Evolutionary conservation across 2,888 invertebrate genomes (phyloP).

Genomic region (Rhyacophila evoluta): DNA sequence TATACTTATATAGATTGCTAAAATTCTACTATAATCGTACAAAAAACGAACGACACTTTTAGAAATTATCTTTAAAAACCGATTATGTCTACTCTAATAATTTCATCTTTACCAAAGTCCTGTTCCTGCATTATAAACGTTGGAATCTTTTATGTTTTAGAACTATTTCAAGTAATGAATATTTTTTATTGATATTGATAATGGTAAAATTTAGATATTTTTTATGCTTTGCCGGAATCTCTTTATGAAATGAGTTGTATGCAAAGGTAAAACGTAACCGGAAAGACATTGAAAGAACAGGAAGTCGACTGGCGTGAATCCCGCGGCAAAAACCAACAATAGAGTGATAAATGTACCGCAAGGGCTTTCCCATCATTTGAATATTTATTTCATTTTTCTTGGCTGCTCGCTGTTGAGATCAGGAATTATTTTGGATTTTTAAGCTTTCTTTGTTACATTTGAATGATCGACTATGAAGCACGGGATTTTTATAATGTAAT

Average conservation of each 20-base stretch:
- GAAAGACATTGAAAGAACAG: conserved; percentile 46
- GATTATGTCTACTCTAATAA: too few relatives aligned
- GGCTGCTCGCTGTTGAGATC: conserved; percentile 41
- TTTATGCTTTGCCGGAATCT: too few relatives aligned
- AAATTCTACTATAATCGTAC: too few relatives aligned
- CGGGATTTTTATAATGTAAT: conserved; percentile 45
- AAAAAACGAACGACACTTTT: too few relatives aligned
- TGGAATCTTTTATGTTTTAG: too few relatives aligned
- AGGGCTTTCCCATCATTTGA: conserved; percentile 43
- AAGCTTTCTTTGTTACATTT: conserved; percentile 43
- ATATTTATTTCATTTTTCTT: conserved; percentile 54
- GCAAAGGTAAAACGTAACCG: conserved; percentile 15
- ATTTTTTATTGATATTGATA: too few relatives aligned
- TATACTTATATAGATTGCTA: too few relatives aligned
- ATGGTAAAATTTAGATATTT: too few relatives aligned
- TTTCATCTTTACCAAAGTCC: too few relatives aligned
- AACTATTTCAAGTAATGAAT: too few relatives aligned
- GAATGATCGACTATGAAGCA: conserved; percentile 35
- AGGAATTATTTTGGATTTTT: conserved; percentile 51
- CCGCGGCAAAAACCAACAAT: conserved; percentile 40
- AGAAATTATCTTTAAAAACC: too few relatives aligned
- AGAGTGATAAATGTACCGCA: conserved; percentile 46
- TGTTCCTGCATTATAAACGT: too few relatives aligned
- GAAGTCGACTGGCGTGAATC: conserved; percentile 37
- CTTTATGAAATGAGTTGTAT: not conserved